Conservation (phyloP, 2,113 vertebrate species). For the Seriola quinqueradiata region DNA sequence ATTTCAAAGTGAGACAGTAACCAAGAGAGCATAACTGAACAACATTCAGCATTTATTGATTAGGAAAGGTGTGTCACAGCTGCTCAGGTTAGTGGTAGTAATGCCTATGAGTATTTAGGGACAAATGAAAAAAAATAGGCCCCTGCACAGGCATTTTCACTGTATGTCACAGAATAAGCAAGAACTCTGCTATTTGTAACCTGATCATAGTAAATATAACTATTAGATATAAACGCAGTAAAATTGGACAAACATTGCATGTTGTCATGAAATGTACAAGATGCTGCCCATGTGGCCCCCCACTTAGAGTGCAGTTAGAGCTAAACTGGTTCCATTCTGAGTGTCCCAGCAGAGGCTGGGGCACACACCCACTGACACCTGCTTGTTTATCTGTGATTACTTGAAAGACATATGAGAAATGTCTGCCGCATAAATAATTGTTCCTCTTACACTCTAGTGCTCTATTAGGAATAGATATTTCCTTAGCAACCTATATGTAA, state of each 20-base stretch:
- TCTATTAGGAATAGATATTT: conserved; percentile 9
- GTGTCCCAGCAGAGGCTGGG: conserved; percentile 38
- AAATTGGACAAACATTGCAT: neutral
- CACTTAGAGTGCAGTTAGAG: conserved; percentile 8
- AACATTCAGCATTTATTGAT: neutral
- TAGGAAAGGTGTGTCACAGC: neutral
- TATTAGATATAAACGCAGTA: conserved; percentile 1
- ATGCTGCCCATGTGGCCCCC: conserved; percentile 14
- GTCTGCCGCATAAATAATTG: conserved; percentile 27
- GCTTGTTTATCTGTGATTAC: conserved; percentile 42
- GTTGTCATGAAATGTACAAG: conserved; percentile 6
- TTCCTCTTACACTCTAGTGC: conserved; percentile 23
- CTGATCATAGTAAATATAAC: conserved; percentile 6
- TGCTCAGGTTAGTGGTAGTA: neutral
- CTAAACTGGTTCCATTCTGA: conserved; percentile 20
- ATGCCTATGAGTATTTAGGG: neutral
- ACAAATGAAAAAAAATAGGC: neutral
- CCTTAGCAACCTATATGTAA: neutral
- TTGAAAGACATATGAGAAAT: conserved; percentile 23
- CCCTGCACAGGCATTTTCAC: neutral
- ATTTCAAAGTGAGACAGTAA: neutral
- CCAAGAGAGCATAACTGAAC: neutral
- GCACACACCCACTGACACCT: conserved; percentile 34
- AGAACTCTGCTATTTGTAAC: neutral
- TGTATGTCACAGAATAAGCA: neutral